phyloP scores from a whole-genome alignment of 30 jellyfish, hydroid and myxozoan genomes.

The Chironex yamaguchii region DNA sequence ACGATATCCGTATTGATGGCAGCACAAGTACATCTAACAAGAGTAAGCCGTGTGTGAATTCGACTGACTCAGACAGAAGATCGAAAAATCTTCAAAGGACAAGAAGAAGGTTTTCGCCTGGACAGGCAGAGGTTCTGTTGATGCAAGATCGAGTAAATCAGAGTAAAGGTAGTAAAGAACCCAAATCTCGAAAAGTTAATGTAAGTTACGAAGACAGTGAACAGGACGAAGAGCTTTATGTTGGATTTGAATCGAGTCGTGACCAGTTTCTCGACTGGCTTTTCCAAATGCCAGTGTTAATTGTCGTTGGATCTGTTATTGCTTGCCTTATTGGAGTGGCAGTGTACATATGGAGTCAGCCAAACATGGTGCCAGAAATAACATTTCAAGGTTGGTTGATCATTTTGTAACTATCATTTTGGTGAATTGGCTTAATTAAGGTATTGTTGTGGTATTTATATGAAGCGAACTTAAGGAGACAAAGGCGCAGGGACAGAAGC shows the following conservation, averaged over 20 bases:
- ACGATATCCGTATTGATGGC: too few relatives aligned
- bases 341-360: not conserved
- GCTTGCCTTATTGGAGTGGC: not conserved
- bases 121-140: not conserved
- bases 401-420: too few relatives aligned
- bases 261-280: not conserved
- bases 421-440: too few relatives aligned
- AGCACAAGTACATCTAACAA: not conserved
- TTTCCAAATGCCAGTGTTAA: not conserved
- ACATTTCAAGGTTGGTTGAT: not conserved
- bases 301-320: not conserved
- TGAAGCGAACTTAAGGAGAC: too few relatives aligned
- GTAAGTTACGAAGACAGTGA: not conserved
- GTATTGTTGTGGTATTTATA: too few relatives aligned
- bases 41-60: not conserved
- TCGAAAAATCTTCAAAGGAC: too few relatives aligned
- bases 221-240: not conserved
- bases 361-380: not conserved
- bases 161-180: not conserved
- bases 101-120: too few relatives aligned
- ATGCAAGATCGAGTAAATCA: not conserved
- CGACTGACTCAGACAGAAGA: not conserved
- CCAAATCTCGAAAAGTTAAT: not conserved
- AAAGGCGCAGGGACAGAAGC: too few relatives aligned
- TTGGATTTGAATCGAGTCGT: not conserved